These are phyloP conservation scores for Lithophane socia DNA, from an alignment of 2,888 invertebrate genomes.

Conservation along the genomic window DNA sequence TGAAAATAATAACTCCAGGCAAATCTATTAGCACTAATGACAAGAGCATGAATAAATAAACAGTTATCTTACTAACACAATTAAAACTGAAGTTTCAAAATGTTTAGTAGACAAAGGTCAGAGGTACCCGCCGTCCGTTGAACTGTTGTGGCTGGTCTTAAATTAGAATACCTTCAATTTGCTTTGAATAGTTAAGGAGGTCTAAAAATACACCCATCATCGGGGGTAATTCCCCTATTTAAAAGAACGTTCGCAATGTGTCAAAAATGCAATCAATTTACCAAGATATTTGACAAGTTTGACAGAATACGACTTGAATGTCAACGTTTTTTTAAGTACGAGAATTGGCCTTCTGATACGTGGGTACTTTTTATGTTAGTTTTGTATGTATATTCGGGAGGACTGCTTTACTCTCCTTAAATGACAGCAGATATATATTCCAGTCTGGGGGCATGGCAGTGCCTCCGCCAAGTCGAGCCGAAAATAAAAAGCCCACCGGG, in stretches of 20 bases:
- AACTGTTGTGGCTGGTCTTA: conserved; percentile 8
- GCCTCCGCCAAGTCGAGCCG: too few relatives aligned
- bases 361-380: background rate
- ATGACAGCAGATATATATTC: background rate
- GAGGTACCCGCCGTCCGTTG: background rate
- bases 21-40: conserved; percentile 24
- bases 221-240: too few relatives aligned
- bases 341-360: too few relatives aligned
- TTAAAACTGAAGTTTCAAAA: conserved; percentile 28
- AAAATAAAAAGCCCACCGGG: too few relatives aligned
- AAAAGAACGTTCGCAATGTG: too few relatives aligned
- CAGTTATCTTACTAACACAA: conserved; percentile 24
- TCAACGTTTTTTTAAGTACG: too few relatives aligned
- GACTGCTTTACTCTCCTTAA: background rate
- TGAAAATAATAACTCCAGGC: conserved; percentile 12
- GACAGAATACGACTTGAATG: too few relatives aligned
- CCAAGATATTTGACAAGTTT: too few relatives aligned
- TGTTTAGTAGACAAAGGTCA: conserved; percentile 17
- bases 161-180: conserved; percentile 13
- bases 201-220: conserved; percentile 4
- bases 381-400: background rate
- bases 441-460: background rate
- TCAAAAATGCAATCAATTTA: too few relatives aligned
- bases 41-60: conserved; percentile 36
- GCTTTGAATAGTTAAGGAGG: background rate